Evolutionary conservation across 2,113 vertebrate species (phyloP).

Genomic region (Cervus canadensis): DNA sequence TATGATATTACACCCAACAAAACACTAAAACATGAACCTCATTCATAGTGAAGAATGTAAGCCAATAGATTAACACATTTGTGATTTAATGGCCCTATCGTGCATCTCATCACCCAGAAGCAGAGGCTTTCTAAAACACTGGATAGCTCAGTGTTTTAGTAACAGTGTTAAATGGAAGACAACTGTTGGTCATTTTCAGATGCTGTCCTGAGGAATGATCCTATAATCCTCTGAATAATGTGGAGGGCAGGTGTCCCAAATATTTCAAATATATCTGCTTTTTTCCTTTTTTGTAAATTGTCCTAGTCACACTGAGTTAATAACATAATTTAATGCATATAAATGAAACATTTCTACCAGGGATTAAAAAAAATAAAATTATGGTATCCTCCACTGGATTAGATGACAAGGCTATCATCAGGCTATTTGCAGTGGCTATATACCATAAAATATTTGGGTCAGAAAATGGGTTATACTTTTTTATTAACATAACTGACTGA

Average conservation of each 20-base stretch:
- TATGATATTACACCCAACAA: neutral
- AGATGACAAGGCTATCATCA: neutral
- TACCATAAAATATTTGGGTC: neutral
- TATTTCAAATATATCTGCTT: neutral
- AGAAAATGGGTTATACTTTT: neutral
- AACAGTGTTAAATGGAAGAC: neutral
- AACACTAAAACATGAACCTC: neutral
- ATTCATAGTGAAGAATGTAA: neutral
- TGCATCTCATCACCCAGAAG: neutral
- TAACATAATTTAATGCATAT: neutral
- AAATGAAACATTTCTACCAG: neutral
- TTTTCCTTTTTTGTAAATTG: neutral
- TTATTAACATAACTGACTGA: neutral
- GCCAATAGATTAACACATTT: neutral
- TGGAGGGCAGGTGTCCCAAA: neutral
- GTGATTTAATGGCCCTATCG: neutral
- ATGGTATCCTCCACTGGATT: neutral
- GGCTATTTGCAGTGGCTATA: neutral
- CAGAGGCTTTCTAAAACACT: neutral
- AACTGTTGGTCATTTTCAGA: neutral
- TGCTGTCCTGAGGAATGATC: neutral
- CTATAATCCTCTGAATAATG: neutral
- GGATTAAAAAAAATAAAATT: neutral
- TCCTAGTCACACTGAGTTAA: neutral
- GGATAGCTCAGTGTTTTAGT: neutral